phyloP scores from a whole-genome alignment of 92 coral and sea anemone species.

The Pocillopora meandrina region DNA sequence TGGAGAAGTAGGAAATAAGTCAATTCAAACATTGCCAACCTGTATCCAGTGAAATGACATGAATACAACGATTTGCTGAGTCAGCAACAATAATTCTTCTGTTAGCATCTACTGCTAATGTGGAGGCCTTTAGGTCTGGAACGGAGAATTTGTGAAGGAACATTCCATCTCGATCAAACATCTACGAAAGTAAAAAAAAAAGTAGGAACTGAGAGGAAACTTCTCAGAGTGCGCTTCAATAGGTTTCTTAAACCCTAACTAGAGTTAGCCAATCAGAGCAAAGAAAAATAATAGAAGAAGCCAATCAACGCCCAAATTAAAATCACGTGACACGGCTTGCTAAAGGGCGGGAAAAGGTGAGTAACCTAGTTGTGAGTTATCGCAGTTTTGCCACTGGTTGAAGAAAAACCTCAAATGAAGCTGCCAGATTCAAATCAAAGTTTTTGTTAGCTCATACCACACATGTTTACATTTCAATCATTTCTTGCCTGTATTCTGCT shows the following conservation, averaged over 20 bases:
- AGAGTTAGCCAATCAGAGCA: neutral
- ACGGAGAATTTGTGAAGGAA: slow-evolving; percentile 93
- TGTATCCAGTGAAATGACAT: slow-evolving; percentile 92
- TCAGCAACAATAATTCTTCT: slow-evolving; percentile 94
- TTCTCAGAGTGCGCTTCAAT: no score
- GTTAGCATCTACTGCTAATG: slow-evolving; percentile 94
- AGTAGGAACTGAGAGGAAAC: no score
- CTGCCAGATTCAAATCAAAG: neutral
- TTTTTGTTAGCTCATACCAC: neutral
- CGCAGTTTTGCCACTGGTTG: no score
- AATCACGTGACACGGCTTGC: neutral
- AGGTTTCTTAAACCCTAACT: neutral
- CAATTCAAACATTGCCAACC: slow-evolving; percentile 44
- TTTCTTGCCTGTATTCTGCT: slow-evolving; percentile 83
- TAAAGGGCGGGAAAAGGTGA: neutral
- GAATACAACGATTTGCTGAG: slow-evolving; percentile 97
- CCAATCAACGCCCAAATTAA: neutral
- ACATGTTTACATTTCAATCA: neutral
- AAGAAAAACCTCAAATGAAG: no score
- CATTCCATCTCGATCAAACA: slow-evolving; percentile 98
- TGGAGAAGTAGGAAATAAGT: no score
- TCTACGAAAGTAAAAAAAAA: slow-evolving; percentile 35
- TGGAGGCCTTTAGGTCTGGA: slow-evolving; percentile 94
- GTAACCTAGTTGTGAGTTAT: no score
- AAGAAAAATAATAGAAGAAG: neutral